These are phyloP conservation scores for Smittia sp. DNA, from an alignment of 2,888 invertebrate genomes.

Conservation along the genomic window DNA sequence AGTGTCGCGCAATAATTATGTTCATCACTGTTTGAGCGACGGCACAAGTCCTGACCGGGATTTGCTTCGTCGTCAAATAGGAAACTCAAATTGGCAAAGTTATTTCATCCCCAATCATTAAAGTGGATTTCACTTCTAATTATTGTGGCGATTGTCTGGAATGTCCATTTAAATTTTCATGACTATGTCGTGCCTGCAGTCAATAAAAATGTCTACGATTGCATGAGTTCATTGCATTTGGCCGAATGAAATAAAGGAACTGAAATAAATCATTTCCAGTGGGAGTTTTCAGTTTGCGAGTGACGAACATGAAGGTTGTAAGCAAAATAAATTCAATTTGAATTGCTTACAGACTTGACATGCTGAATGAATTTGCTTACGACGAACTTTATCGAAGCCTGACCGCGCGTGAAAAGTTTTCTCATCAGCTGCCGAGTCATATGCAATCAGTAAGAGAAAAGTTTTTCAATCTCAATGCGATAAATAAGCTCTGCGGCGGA, in stretches of 20 bases:
- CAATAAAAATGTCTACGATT: neutral
- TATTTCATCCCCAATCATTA: neutral
- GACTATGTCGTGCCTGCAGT: neutral
- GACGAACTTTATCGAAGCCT: neutral
- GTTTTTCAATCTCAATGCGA: neutral
- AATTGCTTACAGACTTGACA: neutral
- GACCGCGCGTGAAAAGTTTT: neutral
- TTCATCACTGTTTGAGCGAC: neutral
- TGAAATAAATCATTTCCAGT: neutral
- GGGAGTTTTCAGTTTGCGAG: neutral
- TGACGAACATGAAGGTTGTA: neutral
- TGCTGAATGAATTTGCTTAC: neutral
- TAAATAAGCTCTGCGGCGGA: neutral
- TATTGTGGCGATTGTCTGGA: neutral
- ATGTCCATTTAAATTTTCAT: neutral
- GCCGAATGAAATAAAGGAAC: neutral
- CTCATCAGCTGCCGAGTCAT: neutral
- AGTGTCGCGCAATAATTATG: neutral
- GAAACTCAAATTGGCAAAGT: neutral
- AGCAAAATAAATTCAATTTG: neutral
- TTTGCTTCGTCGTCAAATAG: neutral
- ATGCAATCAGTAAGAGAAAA: neutral
- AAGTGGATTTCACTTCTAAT: neutral
- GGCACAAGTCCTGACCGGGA: neutral
- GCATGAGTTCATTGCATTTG: constrained; percentile 6